Percentiles rank a stretch among this genome's conserved stretches.
phyloP scores from a whole-genome alignment of 1,140 invertebrate genomes.

The Trachymyrmex cornetzi region DNA sequence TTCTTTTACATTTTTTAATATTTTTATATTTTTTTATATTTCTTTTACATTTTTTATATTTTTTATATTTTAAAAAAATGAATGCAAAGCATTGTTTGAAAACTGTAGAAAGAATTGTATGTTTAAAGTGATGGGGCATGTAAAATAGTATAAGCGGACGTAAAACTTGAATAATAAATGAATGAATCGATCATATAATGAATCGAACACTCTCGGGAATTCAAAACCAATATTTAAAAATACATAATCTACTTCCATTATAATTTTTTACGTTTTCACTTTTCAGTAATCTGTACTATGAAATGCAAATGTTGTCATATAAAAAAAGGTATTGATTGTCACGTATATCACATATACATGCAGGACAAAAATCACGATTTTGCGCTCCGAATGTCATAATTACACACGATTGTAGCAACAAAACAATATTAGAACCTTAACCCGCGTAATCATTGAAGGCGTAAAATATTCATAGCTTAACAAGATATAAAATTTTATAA shows the following conservation, averaged over 20 bases:
- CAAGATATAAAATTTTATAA: conserved; percentile 24
- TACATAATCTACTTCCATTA: background rate
- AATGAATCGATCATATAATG: background rate
- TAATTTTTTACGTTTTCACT: background rate
- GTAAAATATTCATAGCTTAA: conserved; percentile 26
- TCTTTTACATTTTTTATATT: background rate
- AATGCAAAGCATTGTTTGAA: background rate
- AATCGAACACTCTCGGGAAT: background rate
- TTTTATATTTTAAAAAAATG: too few species aligned
- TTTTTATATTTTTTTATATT: conserved; percentile 7
- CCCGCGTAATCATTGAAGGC: background rate
- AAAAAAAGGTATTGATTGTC: conserved; percentile 7
- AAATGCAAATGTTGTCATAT: background rate
- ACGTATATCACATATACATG: background rate
- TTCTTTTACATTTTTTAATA: background rate
- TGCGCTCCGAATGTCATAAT: background rate
- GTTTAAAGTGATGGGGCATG: background rate
- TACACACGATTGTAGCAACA: background rate
- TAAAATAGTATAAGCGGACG: background rate
- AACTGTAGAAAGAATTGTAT: background rate
- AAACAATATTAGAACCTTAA: background rate
- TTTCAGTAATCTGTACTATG: background rate
- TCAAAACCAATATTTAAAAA: background rate
- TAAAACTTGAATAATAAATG: background rate
- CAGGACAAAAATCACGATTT: background rate